phyloP scores from a whole-genome alignment of 1,140 invertebrate species.

The Drosophila sucinea region DNA sequence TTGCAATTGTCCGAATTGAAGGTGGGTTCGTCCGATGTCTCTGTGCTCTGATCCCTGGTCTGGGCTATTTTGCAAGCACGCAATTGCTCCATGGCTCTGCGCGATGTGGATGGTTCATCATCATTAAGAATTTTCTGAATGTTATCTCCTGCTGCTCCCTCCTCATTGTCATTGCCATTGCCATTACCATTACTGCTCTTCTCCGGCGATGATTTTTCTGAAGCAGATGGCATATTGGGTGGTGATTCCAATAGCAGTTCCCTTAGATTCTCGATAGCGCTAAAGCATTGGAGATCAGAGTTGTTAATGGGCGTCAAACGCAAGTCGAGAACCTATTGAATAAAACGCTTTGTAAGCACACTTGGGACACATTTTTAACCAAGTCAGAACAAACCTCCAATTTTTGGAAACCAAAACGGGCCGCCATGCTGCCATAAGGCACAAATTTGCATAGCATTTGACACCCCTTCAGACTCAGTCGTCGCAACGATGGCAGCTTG shows the following conservation, averaged over 20 bases:
- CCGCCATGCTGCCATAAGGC: conserved; percentile 89
- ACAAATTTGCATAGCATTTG: conserved; percentile 87
- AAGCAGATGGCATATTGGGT: conserved; percentile 32
- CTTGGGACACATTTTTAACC: not conserved
- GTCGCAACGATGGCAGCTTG: conserved; percentile 86
- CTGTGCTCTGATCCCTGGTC: conserved; percentile 22
- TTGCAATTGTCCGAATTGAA: conserved; percentile 57
- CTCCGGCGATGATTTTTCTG: conserved; percentile 1
- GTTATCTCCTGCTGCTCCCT: conserved; percentile 20
- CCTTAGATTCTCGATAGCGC: conserved; percentile 85
- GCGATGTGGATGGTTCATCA: conserved; percentile 71
- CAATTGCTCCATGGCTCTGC: conserved; percentile 55
- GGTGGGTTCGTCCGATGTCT: conserved; percentile 20
- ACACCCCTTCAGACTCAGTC: conserved; percentile 86
- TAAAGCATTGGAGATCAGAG: conserved; percentile 88
- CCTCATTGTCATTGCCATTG: conserved; percentile 31
- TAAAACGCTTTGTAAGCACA: not conserved
- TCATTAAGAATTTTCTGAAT: conserved; percentile 53
- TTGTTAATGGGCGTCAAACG: conserved; percentile 87
- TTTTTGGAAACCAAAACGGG: conserved; percentile 88
- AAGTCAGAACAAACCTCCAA: conserved; percentile 84
- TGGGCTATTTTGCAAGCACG: conserved; percentile 50
- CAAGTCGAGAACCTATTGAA: conserved; percentile 85
- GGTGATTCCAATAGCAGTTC: conserved; percentile 86
- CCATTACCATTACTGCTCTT: conserved; percentile 45